Evolutionary conservation across 64 coral and sea anemone genomes (phyloP).

Genomic region (Acropora yongei): DNA sequence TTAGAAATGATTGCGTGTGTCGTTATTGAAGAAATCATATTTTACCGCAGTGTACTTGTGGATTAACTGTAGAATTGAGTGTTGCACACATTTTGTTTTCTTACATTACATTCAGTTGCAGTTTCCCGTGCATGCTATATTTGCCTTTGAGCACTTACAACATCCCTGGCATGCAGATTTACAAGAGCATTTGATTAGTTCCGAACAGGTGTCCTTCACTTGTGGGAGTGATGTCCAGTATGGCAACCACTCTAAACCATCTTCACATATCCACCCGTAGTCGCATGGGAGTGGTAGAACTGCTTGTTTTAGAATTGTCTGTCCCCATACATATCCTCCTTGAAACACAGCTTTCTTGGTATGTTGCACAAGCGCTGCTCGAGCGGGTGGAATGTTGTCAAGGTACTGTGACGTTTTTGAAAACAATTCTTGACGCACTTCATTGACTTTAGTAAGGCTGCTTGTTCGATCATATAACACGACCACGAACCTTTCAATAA

Average conservation of each 20-base stretch:
- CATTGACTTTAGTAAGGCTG: not conserved
- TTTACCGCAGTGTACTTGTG: too few relatives aligned
- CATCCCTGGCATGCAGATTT: not conserved
- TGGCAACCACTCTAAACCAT: not conserved
- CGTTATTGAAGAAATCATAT: too few relatives aligned
- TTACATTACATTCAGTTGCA: not conserved
- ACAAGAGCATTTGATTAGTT: constrained; percentile 1
- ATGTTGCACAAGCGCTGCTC: constrained; percentile 11
- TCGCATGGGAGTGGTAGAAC: not conserved
- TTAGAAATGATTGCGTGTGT: too few relatives aligned
- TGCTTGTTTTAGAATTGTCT: not conserved
- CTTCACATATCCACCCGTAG: not conserved
- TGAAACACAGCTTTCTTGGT: not conserved
- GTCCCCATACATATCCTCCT: constrained; percentile 20
- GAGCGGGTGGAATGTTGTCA: not conserved
- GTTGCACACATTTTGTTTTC: too few relatives aligned
- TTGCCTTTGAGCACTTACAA: constrained; percentile 25
- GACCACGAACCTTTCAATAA: constrained; percentile 18
- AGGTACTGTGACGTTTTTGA: not conserved
- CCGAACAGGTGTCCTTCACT: constrained; percentile 30
- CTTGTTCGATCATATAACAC: constrained; percentile 27
- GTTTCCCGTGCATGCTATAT: constrained; percentile 6
- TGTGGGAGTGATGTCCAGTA: constrained; percentile 5
- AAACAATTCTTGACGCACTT: not conserved
- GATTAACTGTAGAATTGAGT: too few relatives aligned